These are phyloP conservation scores for Thecophora atra DNA, from an alignment of 2,888 invertebrate species.

Conservation along the genomic window DNA sequence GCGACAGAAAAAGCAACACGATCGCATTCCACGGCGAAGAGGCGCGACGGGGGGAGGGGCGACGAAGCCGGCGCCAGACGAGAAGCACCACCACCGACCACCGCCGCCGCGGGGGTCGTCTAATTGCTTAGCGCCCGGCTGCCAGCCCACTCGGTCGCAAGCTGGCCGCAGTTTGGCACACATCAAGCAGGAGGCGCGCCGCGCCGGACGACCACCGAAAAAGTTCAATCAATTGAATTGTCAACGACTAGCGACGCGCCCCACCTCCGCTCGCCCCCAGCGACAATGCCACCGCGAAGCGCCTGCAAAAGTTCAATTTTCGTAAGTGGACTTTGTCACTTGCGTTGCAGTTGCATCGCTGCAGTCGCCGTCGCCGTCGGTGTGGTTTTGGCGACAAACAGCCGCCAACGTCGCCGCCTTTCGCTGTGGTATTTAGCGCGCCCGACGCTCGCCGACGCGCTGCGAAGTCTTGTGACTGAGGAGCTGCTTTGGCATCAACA, in stretches of 20 bases:
- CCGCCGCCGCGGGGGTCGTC: background rate
- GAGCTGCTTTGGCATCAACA: background rate
- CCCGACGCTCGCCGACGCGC: conserved; percentile 23
- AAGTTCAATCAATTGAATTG: background rate
- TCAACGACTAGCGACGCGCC: background rate
- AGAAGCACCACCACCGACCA: background rate
- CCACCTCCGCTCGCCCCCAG: background rate
- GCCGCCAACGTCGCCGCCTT: conserved; percentile 26
- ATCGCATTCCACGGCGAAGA: background rate
- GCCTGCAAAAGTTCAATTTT: conserved; percentile 33
- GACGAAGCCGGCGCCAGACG: conserved; percentile 23
- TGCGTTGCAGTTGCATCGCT: conserved; percentile 7
- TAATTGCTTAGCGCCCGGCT: too few relatives aligned
- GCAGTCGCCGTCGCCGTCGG: conserved; percentile 4
- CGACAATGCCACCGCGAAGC: background rate
- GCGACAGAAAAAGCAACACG: background rate
- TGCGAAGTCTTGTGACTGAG: background rate
- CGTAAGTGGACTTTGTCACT: conserved; percentile 33
- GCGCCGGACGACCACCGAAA: background rate
- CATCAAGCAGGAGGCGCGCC: too few relatives aligned
- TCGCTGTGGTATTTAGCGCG: conserved; percentile 34
- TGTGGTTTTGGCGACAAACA: conserved; percentile 31
- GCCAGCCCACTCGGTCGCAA: too few relatives aligned
- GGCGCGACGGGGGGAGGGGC: background rate
- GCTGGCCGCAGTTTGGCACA: too few relatives aligned